phyloP scores from a whole-genome alignment of 2,888 invertebrate genomes.

The Scaptodrosophila latifasciaeformis region DNA sequence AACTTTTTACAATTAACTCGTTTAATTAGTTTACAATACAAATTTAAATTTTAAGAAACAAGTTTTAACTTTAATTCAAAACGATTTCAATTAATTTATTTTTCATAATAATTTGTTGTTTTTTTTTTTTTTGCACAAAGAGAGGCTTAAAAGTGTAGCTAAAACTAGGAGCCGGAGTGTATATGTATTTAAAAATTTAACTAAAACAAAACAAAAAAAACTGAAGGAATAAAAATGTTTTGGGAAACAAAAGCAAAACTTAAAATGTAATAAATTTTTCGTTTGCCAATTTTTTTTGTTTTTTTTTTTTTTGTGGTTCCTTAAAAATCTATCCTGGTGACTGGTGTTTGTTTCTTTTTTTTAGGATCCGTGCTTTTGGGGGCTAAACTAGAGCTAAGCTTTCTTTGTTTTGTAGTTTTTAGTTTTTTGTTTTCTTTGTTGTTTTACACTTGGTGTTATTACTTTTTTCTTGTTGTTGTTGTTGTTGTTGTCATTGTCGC shows the following conservation, averaged over 20 bases:
- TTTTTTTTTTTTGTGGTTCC: too few species aligned
- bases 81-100: not conserved
- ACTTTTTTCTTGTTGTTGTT: conserved; percentile 32
- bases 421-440: conserved; percentile 38
- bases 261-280: too few species aligned
- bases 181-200: too few species aligned
- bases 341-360: not conserved
- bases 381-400: conserved; percentile 52
- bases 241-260: too few species aligned
- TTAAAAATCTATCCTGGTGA: too few species aligned
- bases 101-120: not conserved
- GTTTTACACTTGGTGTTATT: conserved; percentile 52
- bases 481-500: conserved; percentile 22
- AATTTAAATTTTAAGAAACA: not conserved
- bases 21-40: conserved; percentile 9
- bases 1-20: conserved; percentile 1
- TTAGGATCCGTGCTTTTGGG: not conserved
- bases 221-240: too few species aligned
- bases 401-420: conserved; percentile 40
- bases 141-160: too few species aligned
- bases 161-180: too few species aligned
- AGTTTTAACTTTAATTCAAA: too few species aligned
- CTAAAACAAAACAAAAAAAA: too few species aligned
- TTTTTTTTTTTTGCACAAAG: not conserved
- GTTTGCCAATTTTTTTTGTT: too few species aligned